Percentiles rank a stretch among this genome's conserved stretches.
These are phyloP conservation scores for Alca torda DNA, from an alignment of 2,797 vertebrate genomes.

Conservation along the genomic window DNA sequence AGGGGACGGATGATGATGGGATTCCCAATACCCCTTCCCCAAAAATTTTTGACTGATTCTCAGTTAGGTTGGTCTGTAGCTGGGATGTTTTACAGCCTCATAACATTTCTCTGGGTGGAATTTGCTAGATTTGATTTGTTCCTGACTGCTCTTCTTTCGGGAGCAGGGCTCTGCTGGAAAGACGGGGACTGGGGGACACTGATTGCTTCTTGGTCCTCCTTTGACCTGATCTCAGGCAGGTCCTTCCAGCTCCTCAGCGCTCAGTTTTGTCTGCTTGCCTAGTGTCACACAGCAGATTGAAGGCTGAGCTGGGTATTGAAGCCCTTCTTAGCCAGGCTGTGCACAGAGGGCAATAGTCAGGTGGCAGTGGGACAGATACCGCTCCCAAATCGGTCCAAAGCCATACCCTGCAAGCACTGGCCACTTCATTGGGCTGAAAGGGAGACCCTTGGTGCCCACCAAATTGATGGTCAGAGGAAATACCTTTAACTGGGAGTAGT, in stretches of 20 bases:
- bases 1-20: background rate
- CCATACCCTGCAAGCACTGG: background rate
- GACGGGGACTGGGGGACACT: no score
- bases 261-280: rapidly evolving
- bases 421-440: background rate
- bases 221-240: background rate
- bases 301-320: background rate
- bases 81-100: background rate
- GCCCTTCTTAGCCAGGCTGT: background rate
- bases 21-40: background rate
- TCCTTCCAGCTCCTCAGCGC: background rate
- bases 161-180: background rate
- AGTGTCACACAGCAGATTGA: background rate
- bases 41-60: background rate
- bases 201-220: background rate
- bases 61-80: background rate
- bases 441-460: background rate
- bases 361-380: background rate
- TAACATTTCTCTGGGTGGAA: background rate
- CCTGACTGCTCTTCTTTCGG: background rate
- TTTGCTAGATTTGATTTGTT: background rate
- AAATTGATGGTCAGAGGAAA: background rate
- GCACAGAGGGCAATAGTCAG: background rate
- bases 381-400: background rate
- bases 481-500: background rate